Conservation (phyloP, 1,140 invertebrate genomes). For the Helicoverpa armigera region DNA sequence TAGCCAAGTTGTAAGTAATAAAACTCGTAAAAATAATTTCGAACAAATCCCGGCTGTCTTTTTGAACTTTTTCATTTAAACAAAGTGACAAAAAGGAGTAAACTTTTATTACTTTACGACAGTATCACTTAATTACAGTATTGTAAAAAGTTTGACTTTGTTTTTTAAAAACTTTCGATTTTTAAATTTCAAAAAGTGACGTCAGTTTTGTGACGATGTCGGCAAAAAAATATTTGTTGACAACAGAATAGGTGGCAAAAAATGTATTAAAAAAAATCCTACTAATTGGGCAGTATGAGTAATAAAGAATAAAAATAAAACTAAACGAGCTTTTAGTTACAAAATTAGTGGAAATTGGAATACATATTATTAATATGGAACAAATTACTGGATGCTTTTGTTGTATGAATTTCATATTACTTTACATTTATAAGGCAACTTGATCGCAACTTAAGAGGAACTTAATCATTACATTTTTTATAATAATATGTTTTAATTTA, state of each 20-base stretch:
- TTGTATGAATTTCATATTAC: no score
- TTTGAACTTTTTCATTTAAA: background rate
- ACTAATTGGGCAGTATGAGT: background rate
- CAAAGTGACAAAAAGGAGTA: constrained; percentile 13
- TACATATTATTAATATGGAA: no score
- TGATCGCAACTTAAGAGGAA: no score
- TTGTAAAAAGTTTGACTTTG: constrained; percentile 34
- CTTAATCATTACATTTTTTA: no score
- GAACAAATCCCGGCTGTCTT: background rate
- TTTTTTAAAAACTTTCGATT: constrained; percentile 46
- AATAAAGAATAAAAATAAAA: no score
- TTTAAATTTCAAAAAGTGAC: background rate
- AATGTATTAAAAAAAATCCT: background rate
- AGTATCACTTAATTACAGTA: constrained; percentile 27
- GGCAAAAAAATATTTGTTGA: background rate
- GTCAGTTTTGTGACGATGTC: constrained; percentile 14
- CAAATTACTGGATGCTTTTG: no score
- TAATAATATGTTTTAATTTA: no score
- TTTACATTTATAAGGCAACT: no score
- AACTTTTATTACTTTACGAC: constrained; percentile 47
- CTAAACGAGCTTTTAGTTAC: background rate
- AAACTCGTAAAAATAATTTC: constrained; percentile 19
- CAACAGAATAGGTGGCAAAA: background rate
- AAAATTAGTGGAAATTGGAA: background rate
- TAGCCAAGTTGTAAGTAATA: constrained; percentile 6